Evolutionary conservation across 2,888 invertebrate genomes (phyloP).

Genomic region (Druceiella hillmani): DNA sequence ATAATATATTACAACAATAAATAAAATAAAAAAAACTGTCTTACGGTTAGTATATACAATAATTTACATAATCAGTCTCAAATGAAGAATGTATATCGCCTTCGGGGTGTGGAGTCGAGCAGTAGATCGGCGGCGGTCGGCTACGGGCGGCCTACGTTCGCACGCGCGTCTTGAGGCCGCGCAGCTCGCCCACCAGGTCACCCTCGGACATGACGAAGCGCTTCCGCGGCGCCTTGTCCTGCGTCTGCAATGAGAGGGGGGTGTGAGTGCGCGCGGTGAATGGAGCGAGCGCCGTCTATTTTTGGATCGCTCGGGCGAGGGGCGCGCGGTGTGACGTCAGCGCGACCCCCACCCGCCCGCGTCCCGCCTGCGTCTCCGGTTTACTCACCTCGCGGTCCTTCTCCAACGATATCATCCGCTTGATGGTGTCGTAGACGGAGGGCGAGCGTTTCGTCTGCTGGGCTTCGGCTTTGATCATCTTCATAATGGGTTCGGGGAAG

Average conservation of each 20-base stretch:
- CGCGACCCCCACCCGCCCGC: slow-evolving; percentile 31
- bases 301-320: not conserved
- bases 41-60: too few relatives aligned
- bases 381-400: slow-evolving; percentile 44
- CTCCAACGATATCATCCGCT: slow-evolving; percentile 51
- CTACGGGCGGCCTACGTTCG: slow-evolving; percentile 42
- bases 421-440: slow-evolving; percentile 53
- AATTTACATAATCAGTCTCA: slow-evolving; percentile 25
- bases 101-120: not conserved
- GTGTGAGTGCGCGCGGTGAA: not conserved
- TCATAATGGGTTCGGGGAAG: slow-evolving; percentile 49
- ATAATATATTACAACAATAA: slow-evolving; percentile 4
- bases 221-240: slow-evolving; percentile 51
- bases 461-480: slow-evolving; percentile 39
- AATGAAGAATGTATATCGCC: slow-evolving; percentile 6
- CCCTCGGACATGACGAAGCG: slow-evolving; percentile 60
- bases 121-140: slow-evolving; percentile 25
- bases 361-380: slow-evolving; percentile 46
- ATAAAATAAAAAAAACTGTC: too few relatives aligned
- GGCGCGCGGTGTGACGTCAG: slow-evolving; percentile 27
- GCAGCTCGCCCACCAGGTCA: slow-evolving; percentile 57
- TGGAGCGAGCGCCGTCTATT: not conserved
- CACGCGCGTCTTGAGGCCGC: slow-evolving; percentile 57
- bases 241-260: slow-evolving; percentile 1
- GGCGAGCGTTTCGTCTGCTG: slow-evolving; percentile 32